Conservation (phyloP, 2,797 vertebrate genomes). For the Peromyscus nudipes region DNA sequence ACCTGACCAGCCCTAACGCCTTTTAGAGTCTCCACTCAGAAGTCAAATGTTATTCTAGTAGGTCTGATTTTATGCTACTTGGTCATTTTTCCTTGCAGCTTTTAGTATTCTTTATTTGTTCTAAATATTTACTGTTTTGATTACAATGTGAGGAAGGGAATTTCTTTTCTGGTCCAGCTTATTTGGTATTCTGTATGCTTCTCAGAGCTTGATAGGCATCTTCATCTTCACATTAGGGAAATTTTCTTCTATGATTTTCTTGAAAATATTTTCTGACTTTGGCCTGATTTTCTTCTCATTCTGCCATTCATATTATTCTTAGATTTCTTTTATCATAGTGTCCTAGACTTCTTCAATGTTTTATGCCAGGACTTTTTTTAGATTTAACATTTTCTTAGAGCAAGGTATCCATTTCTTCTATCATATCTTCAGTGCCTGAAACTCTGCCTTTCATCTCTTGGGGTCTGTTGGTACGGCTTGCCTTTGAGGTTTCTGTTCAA, state of each 20-base stretch:
- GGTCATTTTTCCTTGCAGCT: neutral
- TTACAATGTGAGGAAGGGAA: too few species aligned
- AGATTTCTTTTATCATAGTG: neutral
- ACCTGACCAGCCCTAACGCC: too few species aligned
- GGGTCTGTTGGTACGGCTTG: neutral
- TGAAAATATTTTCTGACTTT: neutral
- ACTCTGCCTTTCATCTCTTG: neutral
- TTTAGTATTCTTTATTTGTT: neutral
- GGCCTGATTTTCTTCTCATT: neutral
- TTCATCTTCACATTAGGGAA: neutral
- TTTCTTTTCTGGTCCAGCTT: neutral
- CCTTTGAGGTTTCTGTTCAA: neutral
- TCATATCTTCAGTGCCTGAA: neutral
- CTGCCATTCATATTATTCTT: neutral
- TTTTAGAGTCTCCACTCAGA: neutral
- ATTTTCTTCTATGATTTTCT: neutral
- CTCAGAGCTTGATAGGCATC: neutral
- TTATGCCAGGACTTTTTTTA: neutral
- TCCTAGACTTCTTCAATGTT: neutral
- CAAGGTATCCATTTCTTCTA: neutral
- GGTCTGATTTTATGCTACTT: neutral
- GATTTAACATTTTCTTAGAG: neutral
- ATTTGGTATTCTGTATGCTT: neutral
- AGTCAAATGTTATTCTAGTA: neutral
- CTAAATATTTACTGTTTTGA: neutral